Conservation (phyloP, 35 echinoderm and acorn worm genomes). For the Heliocidaris erythrogramma region DNA sequence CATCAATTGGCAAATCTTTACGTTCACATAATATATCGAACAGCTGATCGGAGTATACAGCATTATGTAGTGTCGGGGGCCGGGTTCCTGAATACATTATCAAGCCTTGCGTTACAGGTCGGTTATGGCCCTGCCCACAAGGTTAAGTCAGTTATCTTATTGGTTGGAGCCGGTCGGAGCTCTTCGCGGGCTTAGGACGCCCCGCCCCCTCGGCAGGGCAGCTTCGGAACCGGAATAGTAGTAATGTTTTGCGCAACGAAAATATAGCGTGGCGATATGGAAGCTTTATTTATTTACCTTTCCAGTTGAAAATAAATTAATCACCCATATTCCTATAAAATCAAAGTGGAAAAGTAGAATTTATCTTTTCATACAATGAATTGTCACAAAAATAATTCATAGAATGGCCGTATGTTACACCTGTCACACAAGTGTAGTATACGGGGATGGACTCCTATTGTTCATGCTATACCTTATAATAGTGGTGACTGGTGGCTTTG, state of each 20-base stretch:
- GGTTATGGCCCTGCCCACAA: background rate
- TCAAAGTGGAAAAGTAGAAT: background rate
- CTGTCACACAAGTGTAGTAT: background rate
- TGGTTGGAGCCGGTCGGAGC: background rate
- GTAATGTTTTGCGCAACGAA: background rate
- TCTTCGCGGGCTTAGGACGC: background rate
- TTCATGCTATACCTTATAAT: background rate
- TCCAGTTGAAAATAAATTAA: background rate
- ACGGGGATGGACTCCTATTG: background rate
- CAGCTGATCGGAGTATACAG: no score
- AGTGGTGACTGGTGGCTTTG: background rate
- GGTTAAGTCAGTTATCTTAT: constrained; percentile 25
- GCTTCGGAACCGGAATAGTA: background rate
- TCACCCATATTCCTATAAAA: background rate
- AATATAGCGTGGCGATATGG: background rate
- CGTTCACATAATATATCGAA: no score
- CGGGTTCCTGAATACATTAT: background rate
- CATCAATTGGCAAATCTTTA: no score
- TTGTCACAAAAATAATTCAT: background rate
- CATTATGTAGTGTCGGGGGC: no score
- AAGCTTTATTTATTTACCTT: background rate
- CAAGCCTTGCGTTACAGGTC: background rate
- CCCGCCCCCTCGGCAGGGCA: background rate
- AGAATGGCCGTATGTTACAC: background rate
- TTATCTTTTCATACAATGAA: background rate